These are phyloP conservation scores for Phrynocephalus forsythii DNA, from an alignment of 2,797 vertebrate species.

Conservation along the genomic window DNA sequence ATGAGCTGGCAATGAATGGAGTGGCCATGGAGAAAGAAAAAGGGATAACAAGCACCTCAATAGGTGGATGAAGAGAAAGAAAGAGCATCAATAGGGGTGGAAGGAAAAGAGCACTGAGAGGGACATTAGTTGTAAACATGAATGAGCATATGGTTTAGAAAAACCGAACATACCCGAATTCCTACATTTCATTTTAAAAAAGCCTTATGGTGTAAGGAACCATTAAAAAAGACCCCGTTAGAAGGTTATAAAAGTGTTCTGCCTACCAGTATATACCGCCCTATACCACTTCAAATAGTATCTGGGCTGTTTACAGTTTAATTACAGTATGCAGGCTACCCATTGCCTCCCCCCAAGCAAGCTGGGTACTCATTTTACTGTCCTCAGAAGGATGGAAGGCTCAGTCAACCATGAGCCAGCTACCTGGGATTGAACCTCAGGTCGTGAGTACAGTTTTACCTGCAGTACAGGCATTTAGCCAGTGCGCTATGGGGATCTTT, in stretches of 20 bases:
- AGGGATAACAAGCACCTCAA: background rate
- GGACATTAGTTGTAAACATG: background rate
- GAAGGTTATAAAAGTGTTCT: background rate
- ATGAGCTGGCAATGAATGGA: background rate
- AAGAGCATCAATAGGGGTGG: background rate
- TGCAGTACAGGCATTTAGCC: too few species aligned
- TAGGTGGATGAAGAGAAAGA: background rate
- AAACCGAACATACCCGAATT: background rate
- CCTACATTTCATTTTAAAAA: background rate
- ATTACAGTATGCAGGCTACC: too few species aligned
- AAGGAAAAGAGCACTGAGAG: background rate
- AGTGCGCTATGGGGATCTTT: too few species aligned
- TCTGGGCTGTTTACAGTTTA: too few species aligned
- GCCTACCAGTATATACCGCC: too few species aligned
- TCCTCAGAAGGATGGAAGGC: too few species aligned
- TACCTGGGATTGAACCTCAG: too few species aligned
- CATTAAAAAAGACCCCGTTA: background rate
- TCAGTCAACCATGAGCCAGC: too few species aligned
- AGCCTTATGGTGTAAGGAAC: background rate
- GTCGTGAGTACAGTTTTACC: too few species aligned
- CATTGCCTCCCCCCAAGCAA: too few species aligned
- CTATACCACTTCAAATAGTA: too few species aligned
- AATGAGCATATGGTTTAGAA: background rate
- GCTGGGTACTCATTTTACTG: too few species aligned
- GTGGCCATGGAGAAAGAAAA: background rate